These are phyloP conservation scores for Drosophila hamatofila DNA, from an alignment of 2,888 invertebrate genomes.

Conservation along the genomic window DNA sequence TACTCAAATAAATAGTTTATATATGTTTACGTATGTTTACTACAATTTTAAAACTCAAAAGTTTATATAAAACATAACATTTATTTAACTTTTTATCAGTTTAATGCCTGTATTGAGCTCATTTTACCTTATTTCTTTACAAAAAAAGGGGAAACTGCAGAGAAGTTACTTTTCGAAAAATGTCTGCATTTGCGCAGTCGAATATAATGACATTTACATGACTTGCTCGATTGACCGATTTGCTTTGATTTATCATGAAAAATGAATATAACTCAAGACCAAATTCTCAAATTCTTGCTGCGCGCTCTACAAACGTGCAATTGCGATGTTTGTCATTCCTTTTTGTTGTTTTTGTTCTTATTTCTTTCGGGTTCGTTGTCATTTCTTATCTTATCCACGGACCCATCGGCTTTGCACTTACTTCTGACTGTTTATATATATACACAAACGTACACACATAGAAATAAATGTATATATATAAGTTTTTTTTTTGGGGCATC, in stretches of 20 bases:
- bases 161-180: neutral
- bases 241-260: conserved; percentile 11
- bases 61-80: no score
- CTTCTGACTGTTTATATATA: conserved; percentile 8
- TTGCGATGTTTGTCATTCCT: conserved; percentile 8
- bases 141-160: conserved; percentile 2
- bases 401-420: conserved; percentile 23
- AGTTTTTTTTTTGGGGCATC: conserved; percentile 26
- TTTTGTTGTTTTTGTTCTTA: neutral
- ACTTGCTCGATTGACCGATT: conserved; percentile 13
- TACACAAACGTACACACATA: neutral
- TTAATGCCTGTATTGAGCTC: neutral
- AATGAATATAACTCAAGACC: conserved; percentile 14
- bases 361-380: conserved; percentile 45
- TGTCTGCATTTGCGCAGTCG: neutral
- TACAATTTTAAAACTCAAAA: no score
- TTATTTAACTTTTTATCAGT: no score
- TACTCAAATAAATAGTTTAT: no score
- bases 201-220: conserved; percentile 21
- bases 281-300: neutral
- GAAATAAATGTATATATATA: neutral
- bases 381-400: conserved; percentile 59
- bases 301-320: conserved; percentile 9
- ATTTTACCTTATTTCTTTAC: neutral
- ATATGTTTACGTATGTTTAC: no score